Base-by-base conservation (phyloP, 2,113 vertebrate genomes). In the Corythoichthys intestinalis region DNA sequence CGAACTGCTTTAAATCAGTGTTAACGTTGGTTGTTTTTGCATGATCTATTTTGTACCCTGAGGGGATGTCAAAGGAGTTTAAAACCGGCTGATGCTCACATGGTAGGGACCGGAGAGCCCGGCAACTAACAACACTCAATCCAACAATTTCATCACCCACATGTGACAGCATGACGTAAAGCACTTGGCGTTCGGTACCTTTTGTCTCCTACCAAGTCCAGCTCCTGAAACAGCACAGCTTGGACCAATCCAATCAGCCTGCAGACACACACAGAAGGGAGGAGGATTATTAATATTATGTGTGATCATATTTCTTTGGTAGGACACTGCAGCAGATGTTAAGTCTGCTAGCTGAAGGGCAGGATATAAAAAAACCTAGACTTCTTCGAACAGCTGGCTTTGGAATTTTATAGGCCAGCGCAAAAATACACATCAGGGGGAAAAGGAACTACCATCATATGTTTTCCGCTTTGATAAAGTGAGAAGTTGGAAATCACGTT, bases 101-200 rank as follows among this genome's bases (percentile, higher is more conserved):
- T 28, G 44, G 46, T 34, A 12, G 46, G 17, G 39, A 46, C 17
- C 3, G 8, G 35, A 12, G 15, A 38, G 14, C 38, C 15, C 13
- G 39, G 39, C 60, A 34, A 49, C 17, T 41, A 71, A 52, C 52
- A 71, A 56, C 61, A 47, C 50, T 64, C 17, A 58, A 0, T 14
- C 14, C 17, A 64, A 63, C 15, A 39, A 12, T 15, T 52, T 52
- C 9, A 49, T 39, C 58, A 37, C 4, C 4, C 65, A 41, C 65
- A 20, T 5, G 52, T 37, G 65, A 61, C 9, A 8, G 15, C 6
- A 34, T 14, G n/a, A 44, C 46, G 5, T 3, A 48, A 41, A 56
- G 11, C 1, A 38, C 11, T 34, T 48, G 17, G 35, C n/a, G 69
- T 3, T 6, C 61, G 2, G 80, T 86, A 85, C 85, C 86, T 88